These are phyloP conservation scores for Porites lutea DNA, from an alignment of 64 coral and sea anemone genomes.

Conservation along the genomic window DNA sequence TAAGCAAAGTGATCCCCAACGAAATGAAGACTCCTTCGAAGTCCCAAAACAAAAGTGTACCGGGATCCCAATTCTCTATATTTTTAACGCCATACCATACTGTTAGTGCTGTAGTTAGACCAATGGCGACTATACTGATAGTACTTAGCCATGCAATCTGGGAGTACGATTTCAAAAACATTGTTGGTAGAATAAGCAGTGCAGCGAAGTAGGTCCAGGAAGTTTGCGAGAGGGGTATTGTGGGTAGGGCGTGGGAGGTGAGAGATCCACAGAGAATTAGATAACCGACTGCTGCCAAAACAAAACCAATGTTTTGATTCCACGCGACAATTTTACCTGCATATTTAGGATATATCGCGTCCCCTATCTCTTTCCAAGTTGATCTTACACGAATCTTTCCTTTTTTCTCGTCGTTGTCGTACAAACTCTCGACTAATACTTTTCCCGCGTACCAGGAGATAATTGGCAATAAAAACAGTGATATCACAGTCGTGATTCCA, in stretches of 20 bases:
- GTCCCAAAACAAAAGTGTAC: conserved; percentile 17
- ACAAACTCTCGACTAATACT: conserved; percentile 6
- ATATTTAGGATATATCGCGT: neutral
- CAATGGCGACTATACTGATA: neutral
- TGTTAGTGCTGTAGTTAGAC: neutral
- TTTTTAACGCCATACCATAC: neutral
- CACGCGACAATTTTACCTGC: neutral
- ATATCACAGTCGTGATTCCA: neutral
- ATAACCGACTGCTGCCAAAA: neutral
- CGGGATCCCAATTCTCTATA: neutral
- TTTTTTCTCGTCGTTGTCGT: conserved; percentile 2
- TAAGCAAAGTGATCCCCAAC: neutral
- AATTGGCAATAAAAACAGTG: conserved; percentile 8
- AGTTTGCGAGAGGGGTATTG: neutral
- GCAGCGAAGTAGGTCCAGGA: neutral
- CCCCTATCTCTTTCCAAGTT: conserved; percentile 12
- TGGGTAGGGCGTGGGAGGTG: neutral
- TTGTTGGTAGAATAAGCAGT: conserved; percentile 11
- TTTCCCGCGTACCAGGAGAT: conserved; percentile 4
- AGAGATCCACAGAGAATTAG: conserved; percentile 20
- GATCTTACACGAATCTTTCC: conserved; percentile 18
- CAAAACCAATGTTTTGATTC: neutral
- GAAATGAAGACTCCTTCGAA: conserved; percentile 1
- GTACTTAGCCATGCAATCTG: conserved; percentile 55
- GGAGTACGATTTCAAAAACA: conserved; percentile 5